Evolutionary conservation across 2,888 invertebrate species (phyloP).

Genomic region (Hirtodrosophila histrioides): DNA sequence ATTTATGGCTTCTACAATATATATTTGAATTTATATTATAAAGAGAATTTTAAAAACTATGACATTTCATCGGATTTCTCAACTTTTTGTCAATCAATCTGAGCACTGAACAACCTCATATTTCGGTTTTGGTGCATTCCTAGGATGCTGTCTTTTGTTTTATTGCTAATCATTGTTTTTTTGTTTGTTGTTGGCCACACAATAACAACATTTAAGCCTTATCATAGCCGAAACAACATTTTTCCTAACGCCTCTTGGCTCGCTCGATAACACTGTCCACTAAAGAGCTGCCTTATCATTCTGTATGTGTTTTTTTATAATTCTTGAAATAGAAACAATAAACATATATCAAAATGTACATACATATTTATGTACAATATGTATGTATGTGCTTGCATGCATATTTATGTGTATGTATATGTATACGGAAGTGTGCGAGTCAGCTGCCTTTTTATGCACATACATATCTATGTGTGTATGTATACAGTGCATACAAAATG

Average conservation of each 20-base stretch:
- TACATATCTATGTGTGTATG: background rate
- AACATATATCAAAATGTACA: slow-evolving; percentile 4
- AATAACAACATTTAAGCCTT: slow-evolving; percentile 26
- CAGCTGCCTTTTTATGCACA: slow-evolving; percentile 21
- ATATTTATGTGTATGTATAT: slow-evolving; percentile 8
- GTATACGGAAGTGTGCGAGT: slow-evolving; percentile 23
- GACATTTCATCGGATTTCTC: no score
- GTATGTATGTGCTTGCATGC: slow-evolving; percentile 19
- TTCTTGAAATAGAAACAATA: slow-evolving; percentile 45
- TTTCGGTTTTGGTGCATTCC: no score
- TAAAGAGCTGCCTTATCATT: slow-evolving; percentile 41
- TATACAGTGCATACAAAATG: no score
- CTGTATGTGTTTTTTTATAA: slow-evolving; percentile 31
- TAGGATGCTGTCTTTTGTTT: slow-evolving; percentile 7
- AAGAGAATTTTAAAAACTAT: no score
- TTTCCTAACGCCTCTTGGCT: slow-evolving; percentile 1
- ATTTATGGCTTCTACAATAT: no score
- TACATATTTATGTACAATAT: slow-evolving; percentile 1
- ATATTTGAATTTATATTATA: no score
- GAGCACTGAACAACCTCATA: no score
- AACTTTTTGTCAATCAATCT: no score
- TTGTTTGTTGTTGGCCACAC: background rate
- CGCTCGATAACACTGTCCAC: slow-evolving; percentile 30
- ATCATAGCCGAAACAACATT: slow-evolving; percentile 29
- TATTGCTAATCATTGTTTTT: slow-evolving; percentile 15